Evolutionary conservation across 2,797 vertebrate genomes (phyloP), one percentile per base, ranked within the genome.

Genomic region (Chaunax sp.): DNA sequence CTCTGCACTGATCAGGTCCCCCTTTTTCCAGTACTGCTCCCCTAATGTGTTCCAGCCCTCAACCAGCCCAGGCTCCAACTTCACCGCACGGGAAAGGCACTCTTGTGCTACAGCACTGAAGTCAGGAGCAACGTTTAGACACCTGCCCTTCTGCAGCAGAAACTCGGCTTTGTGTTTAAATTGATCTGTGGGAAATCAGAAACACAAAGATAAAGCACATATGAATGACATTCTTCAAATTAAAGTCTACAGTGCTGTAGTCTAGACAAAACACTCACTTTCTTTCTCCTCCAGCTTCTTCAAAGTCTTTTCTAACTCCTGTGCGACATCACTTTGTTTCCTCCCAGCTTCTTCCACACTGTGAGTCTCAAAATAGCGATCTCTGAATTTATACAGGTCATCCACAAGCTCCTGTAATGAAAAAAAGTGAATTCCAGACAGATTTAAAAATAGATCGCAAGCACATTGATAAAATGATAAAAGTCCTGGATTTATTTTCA

Each of bases 21-120:
- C 95, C 81, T 96, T 97, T 83, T 96, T 97, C 96, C 96, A 98
- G 90, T 95, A 96, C 86, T 96, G 95, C 80, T 98, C 96, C 22
- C 96, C 96, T 75, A 98, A 83, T 23, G 94, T 94, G 90, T 97
- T 98, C 96, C 96, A 97, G 57, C 93, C 96, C 57, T 97, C 95
- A 4, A 97, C 94, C 72, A 97, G 88, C 41, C 90, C 86, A 0
- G 96, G 96, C 19, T 96, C 92, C 89, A 98, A 90, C 84, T 98
- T 98, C 69, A 98, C 96, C 0, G 96, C 95, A 3, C 95, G 93
- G 49, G 95, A 96, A 19, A 98, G 93, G 57, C 90, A 89, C 61
- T 95, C 94, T 69, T 98, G 96, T 0, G 96, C 96, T 20, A 77
- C 68, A 0, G 82, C 45, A 25, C 91, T 96, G 50, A 95, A 96